Base-by-base conservation (phyloP, 2,888 invertebrate genomes). In the Tubulanus polymorphus region DNA sequence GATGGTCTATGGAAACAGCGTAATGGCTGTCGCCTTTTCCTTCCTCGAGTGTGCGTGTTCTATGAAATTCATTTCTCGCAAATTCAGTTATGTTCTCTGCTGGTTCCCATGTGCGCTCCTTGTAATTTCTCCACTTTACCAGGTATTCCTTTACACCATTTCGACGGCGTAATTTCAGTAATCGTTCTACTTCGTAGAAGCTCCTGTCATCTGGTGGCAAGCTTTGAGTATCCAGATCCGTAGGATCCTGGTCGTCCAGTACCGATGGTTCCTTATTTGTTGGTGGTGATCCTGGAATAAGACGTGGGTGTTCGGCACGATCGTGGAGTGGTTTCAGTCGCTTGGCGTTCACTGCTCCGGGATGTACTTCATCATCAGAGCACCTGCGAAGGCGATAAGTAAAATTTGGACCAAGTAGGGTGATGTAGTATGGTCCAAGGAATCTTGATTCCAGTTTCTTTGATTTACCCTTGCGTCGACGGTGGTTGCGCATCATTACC, bases 311-410 rank as follows among this genome's bases (percentile, higher is more conserved):
- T n/a, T n/a, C n/a, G n/a, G 41, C 20, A 49, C 46, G 28, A 12
- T 59, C 35, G 25, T 54, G 28, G 47, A 45, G 59, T 5, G 30
- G 50, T 35, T 61, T 61, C 20, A 61, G 30, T 26, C 51, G 51
- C 2, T 20, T 28, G 37, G 61, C 59, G 56, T 56, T 49, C 2
- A 53, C 45, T 2, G 50, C 20, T 25, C 54, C 27, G 26, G 32
- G 41, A 1, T 15, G 25, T 2, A 48, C 18, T 29, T 60, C 55
- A 20, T 53, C 27, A 3, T 45, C 25, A 35, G 8, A 1, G 18
- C 32, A 18, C 20, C 53, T 29, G 10, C 48, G 35, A 1, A 62
- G 51, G 35, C 54, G 53, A 48, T 62, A 57, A 8, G 62, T 62
- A n/a, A 29, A 48, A 26, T 54, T 37, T 18, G 60, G 57, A 6